Evolutionary conservation across 2,797 vertebrate genomes (phyloP).

Genomic region (Scyliorhinus canicula): DNA sequence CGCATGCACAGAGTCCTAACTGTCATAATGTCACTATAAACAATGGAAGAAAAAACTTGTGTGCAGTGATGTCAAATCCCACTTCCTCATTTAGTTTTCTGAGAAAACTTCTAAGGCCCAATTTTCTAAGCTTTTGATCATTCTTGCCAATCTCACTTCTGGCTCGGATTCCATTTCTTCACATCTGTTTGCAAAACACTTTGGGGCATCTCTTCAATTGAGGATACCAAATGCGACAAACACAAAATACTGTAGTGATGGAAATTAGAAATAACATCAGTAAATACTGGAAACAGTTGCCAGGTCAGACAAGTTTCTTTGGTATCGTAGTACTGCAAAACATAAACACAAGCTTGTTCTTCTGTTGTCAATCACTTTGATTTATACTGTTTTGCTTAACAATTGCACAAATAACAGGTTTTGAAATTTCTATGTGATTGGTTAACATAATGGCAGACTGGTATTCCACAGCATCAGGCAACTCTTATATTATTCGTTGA

Average conservation of each 20-base stretch:
- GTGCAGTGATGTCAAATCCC: not conserved
- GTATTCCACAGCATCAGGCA: not conserved
- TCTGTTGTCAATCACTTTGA: not conserved
- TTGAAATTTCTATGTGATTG: not conserved
- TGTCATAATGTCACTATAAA: not conserved
- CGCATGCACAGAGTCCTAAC: not conserved
- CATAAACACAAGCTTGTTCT: not conserved
- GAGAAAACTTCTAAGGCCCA: not conserved
- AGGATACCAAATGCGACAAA: not conserved
- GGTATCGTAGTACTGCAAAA: not conserved
- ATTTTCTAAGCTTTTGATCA: not conserved
- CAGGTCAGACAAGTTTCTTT: not conserved
- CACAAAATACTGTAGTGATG: not conserved
- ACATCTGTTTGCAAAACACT: not conserved
- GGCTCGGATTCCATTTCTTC: not conserved
- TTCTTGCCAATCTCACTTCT: not conserved
- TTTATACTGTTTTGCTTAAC: not conserved
- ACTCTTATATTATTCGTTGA: not conserved
- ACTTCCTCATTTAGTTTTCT: not conserved
- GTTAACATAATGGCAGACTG: not conserved
- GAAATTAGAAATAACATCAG: not conserved
- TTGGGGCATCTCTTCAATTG: not conserved
- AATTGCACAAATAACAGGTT: not conserved
- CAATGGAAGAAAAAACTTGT: not conserved
- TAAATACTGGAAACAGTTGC: not conserved